Conservation (phyloP, 2,797 vertebrate genomes). For the Enteromius radiatus region DNA sequence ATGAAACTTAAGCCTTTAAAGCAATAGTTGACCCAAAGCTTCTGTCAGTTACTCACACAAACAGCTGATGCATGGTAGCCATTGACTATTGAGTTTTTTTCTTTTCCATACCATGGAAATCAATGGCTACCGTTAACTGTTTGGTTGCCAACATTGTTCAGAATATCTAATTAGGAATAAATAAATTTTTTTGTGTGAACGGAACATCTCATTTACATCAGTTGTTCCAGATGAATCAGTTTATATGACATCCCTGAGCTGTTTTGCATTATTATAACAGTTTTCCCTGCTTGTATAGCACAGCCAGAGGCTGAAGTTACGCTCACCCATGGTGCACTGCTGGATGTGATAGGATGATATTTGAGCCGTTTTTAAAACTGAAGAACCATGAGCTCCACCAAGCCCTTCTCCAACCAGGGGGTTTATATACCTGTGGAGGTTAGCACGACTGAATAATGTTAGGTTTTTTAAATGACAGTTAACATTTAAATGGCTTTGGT, state of each 20-base stretch:
- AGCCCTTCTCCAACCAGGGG: slow-evolving; percentile 71
- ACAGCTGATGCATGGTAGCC: neutral
- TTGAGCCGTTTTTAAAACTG: neutral
- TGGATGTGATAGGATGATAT: slow-evolving; percentile 9
- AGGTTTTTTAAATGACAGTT: neutral
- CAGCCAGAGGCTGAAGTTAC: slow-evolving; percentile 5
- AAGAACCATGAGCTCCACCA: slow-evolving; percentile 63
- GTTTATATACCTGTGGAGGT: slow-evolving; percentile 74
- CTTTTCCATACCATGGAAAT: neutral
- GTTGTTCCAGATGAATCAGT: neutral
- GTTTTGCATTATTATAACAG: neutral
- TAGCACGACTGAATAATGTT: neutral
- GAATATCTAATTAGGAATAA: neutral
- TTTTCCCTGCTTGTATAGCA: slow-evolving; percentile 4
- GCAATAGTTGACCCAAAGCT: neutral
- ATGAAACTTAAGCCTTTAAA: neutral
- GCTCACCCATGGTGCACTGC: slow-evolving; percentile 14
- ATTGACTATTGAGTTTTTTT: neutral
- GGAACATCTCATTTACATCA: neutral
- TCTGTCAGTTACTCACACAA: neutral
- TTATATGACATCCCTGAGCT: neutral
- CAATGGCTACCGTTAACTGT: neutral
- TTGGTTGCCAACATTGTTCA: neutral
- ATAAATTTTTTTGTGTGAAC: neutral
- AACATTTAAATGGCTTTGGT: neutral